These are phyloP conservation scores for Pissodes strobi DNA, from an alignment of 1,140 invertebrate species.

Conservation along the genomic window DNA sequence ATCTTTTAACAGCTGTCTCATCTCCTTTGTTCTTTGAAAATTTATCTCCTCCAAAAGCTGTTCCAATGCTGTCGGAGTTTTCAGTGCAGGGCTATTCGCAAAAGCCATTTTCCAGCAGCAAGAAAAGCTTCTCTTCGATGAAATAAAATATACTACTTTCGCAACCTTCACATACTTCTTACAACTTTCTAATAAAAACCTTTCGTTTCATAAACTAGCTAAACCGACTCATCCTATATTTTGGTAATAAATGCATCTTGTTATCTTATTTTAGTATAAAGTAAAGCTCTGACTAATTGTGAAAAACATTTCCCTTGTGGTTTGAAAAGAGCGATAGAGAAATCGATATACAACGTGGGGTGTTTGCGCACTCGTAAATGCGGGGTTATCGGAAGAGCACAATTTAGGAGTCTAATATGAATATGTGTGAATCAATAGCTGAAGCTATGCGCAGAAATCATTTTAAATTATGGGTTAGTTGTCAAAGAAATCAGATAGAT, in stretches of 20 bases:
- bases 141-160: neutral
- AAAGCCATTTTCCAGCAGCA: slow-evolving; percentile 59
- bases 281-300: neutral
- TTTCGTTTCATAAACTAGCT: neutral
- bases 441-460: too few species aligned
- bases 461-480: too few species aligned
- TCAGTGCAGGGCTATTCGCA: slow-evolving; percentile 62
- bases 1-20: slow-evolving; percentile 83
- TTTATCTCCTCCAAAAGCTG: slow-evolving; percentile 88
- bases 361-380: too few species aligned
- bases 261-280: too few species aligned
- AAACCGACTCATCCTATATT: neutral
- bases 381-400: too few species aligned
- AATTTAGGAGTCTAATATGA: too few species aligned
- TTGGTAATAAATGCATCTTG: too few species aligned
- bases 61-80: slow-evolving; percentile 76
- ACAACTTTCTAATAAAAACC: neutral
- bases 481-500: too few species aligned
- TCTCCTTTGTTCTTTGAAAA: slow-evolving; percentile 87
- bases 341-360: too few species aligned
- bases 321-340: neutral
- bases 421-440: too few species aligned
- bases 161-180: neutral
- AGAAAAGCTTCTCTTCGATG: neutral
- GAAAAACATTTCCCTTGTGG: neutral